Base-by-base conservation (phyloP, 2,113 vertebrate genomes). In the Triplophysa rosa region DNA sequence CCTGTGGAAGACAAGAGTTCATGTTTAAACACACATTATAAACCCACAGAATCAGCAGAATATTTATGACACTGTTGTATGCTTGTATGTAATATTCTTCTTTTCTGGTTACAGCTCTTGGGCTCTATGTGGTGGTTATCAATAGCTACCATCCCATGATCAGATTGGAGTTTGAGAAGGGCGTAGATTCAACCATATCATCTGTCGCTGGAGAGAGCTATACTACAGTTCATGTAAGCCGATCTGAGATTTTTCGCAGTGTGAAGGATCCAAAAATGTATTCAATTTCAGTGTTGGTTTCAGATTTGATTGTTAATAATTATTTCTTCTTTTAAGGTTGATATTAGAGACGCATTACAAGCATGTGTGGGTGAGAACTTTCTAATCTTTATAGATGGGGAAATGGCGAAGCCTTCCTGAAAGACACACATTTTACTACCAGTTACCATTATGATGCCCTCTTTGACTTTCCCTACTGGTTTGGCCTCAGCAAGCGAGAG, bases 171-270 rank as follows among this genome's bases (percentile, higher is more conserved):
- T 63, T 90, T 78, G 89, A 91, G 80, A 83, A 8, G 80, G 90
- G 88, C 61, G 74, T 93, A 83, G 87, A 91, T 84, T 45, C 79
- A 87, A 82, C 89, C 68, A 90, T 91, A 80, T 87, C 89, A 4
- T 90, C 91, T 0, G 88, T 92, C 1, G 85, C 87, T 33, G 90
- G 90, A 47, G 91, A 92, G 59, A 92, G 89, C 82, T 92, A 91
- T 88, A 78, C 54, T n/a, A n/a, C n/a, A 42, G 84, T 92, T 16
- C 80, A 89, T 13, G 91, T 92, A 77, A 82, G 89, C 26, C 42
- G 19, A 37, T n/a, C n/a, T n/a, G n/a, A n/a, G n/a, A n/a, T n/a
- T n/a, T n/a, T n/a, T n/a, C n/a, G n/a, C n/a, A n/a, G n/a, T n/a
- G n/a, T n/a, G n/a, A n/a, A n/a, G n/a, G n/a, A n/a, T n/a, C n/a